phyloP scores from a whole-genome alignment of 2,888 invertebrate species.

The Mesorhabditis belari region DNA sequence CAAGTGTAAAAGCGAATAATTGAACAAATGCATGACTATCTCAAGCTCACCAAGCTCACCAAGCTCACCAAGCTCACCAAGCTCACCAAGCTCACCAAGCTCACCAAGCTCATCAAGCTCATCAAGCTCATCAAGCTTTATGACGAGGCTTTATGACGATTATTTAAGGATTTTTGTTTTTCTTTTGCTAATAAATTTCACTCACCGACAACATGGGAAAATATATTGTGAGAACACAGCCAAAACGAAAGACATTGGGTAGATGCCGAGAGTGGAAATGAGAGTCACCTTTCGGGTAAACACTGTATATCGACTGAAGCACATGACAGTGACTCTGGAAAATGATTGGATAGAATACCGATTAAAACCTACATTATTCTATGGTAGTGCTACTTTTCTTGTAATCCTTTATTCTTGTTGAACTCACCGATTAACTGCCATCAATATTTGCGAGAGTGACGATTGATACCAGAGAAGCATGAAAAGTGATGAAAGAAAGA shows the following conservation, averaged over 20 bases:
- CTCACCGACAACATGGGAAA: constrained; percentile 25
- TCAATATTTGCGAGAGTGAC: constrained; percentile 23
- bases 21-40: not conserved
- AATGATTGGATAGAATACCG: not conserved
- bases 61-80: too few relatives aligned
- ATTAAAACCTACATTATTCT: not conserved
- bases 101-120: too few relatives aligned
- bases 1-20: too few relatives aligned
- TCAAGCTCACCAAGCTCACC: not conserved
- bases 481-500: constrained; percentile 19
- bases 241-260: constrained; percentile 12
- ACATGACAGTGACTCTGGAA: constrained; percentile 21
- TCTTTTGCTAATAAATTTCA: not conserved
- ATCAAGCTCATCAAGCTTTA: too few relatives aligned
- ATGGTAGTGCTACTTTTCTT: not conserved
- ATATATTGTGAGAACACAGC: constrained; percentile 21
- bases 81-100: too few relatives aligned
- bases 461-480: constrained; percentile 30
- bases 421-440: constrained; percentile 17
- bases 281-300: constrained; percentile 13
- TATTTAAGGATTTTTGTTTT: too few relatives aligned
- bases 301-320: constrained; percentile 9
- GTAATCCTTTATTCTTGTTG: not conserved
- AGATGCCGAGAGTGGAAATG: constrained; percentile 8
- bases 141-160: too few relatives aligned